phyloP scores from a whole-genome alignment of 2,113 vertebrate species.

The Egretta garzetta region DNA sequence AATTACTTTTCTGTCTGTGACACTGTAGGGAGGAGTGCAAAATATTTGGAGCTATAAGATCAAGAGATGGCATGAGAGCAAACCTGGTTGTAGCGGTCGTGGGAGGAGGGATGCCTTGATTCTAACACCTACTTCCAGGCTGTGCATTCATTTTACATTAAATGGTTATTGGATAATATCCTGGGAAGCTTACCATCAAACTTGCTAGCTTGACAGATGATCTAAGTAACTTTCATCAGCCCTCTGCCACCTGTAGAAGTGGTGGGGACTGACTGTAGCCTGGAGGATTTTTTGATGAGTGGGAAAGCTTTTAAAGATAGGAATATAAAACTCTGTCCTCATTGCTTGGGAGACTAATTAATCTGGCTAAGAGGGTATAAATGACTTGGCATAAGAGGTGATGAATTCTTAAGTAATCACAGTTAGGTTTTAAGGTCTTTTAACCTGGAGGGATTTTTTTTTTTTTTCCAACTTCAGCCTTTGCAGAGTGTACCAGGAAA shows the following conservation, averaged over 20 bases:
- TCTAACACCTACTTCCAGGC: background rate
- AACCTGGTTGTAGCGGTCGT: background rate
- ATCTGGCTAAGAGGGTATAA: constrained; percentile 3
- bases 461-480: background rate
- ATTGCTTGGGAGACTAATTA: constrained; percentile 17
- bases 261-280: background rate
- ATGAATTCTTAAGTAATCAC: background rate
- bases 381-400: background rate
- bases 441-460: background rate
- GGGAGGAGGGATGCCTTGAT: background rate
- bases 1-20: background rate
- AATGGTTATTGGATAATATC: background rate
- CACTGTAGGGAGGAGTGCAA: background rate
- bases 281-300: background rate
- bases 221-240: background rate
- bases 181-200: background rate
- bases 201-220: background rate
- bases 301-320: background rate
- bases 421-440: background rate
- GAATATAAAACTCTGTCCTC: background rate
- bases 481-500: background rate
- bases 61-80: background rate
- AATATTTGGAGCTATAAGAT: background rate
- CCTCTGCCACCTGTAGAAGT: background rate
- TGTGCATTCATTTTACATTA: background rate